Evolutionary conservation across 2,888 invertebrate genomes (phyloP), one percentile per base, ranked within the genome.

Genomic region (Drosophila antonietae): DNA sequence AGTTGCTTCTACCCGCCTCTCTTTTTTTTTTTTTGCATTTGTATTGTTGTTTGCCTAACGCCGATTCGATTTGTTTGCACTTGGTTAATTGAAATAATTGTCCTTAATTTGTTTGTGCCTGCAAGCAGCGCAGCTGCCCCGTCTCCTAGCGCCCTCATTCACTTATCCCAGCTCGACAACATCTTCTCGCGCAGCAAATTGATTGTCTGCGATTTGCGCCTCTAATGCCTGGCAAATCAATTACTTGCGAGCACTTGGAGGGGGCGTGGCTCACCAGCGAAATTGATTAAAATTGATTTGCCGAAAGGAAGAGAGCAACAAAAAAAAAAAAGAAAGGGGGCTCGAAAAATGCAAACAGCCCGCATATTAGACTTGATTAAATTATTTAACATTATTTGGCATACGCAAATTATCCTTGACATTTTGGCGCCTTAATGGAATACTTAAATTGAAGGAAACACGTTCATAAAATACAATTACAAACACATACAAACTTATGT

Each of bases 41-140:
- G 15, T 37, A 35, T 37, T 55, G n/a, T 41, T 87, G 63, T 87
- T 89, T 89, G 80, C 83, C 65, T 75, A 84, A 81, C 78, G 89
- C 76, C 73, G 67, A 58, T 84, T 86, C 86, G 80, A 84, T 89
- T 86, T 86, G 89, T 86, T 86, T 86, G 88, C 88, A 89, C 82
- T 86, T 86, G 88, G 88, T 86, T 86, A 86, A 86, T 86, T 89
- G 89, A 86, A 89, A 86, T 86, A 86, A 86, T 86, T 86, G 86
- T 86, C 89, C 89, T 85, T 86, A 86, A 86, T 86, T 86, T 86
- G 85, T 89, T 89, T 89, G 85, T 81, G 86, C 86, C 89, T 80
- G 58, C 65, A 57, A 83, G 89, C 87, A 77, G 51, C 31, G 33
- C 49, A 0, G 20, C 41, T 9, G 9, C 47, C 23, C 47, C 6